Percentiles rank a stretch among this genome's conserved stretches.
These are phyloP conservation scores for Heliothis peltigera DNA, from an alignment of 2,888 invertebrate species.

Conservation along the genomic window DNA sequence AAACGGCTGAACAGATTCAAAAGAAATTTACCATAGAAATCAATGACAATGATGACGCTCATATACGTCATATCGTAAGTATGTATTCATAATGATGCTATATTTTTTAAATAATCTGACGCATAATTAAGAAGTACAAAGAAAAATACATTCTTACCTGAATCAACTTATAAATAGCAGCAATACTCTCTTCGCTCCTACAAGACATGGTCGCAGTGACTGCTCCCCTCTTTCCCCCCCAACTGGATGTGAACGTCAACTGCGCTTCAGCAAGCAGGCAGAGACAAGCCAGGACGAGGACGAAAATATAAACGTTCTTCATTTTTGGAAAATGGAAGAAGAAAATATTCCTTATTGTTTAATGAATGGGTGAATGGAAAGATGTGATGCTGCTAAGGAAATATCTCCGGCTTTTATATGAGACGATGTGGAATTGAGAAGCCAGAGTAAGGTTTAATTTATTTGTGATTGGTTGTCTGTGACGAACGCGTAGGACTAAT, in stretches of 20 bases:
- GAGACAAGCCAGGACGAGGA: slow-evolving; percentile 74
- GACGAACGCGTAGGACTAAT: slow-evolving; percentile 6
- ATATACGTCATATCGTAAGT: too few species aligned
- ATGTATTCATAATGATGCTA: too few species aligned
- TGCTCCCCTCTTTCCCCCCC: slow-evolving; percentile 84
- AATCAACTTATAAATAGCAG: slow-evolving; percentile 79
- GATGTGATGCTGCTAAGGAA: slow-evolving; percentile 54
- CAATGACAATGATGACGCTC: too few species aligned
- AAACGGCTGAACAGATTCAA: too few species aligned
- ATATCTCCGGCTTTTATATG: slow-evolving; percentile 38
- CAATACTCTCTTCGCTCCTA: slow-evolving; percentile 78
- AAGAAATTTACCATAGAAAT: too few species aligned
- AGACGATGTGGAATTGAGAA: slow-evolving; percentile 63
- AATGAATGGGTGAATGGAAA: slow-evolving; percentile 7
- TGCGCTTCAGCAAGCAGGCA: slow-evolving; percentile 80
- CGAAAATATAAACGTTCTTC: slow-evolving; percentile 70
- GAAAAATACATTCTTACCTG: slow-evolving; percentile 73
- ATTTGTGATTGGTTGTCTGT: slow-evolving; percentile 22
- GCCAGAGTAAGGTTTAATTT: slow-evolving; percentile 61
- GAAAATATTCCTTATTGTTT: not conserved
- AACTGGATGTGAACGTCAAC: slow-evolving; percentile 90
- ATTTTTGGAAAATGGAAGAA: slow-evolving; percentile 59
- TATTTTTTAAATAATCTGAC: too few species aligned
- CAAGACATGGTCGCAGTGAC: slow-evolving; percentile 73
- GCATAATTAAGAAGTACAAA: too few species aligned